Conservation (phyloP, 2,888 invertebrate genomes). For the Zhuqinia jingwanae region DNA sequence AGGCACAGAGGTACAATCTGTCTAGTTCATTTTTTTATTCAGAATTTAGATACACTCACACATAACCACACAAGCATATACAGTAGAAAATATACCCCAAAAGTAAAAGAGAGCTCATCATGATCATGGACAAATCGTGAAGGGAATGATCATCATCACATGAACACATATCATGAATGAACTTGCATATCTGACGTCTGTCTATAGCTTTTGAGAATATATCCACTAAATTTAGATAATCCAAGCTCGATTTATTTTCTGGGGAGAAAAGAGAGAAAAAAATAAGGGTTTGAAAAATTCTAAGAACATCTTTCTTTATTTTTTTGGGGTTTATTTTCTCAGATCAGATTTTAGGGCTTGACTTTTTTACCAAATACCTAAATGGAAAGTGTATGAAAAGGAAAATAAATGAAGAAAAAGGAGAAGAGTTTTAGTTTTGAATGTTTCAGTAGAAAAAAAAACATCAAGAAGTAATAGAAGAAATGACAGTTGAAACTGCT, state of each 20-base stretch:
- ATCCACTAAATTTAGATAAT: slow-evolving; percentile 59
- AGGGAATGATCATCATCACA: slow-evolving; percentile 8
- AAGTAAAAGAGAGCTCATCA: slow-evolving; percentile 43
- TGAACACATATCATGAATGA: slow-evolving; percentile 16
- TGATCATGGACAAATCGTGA: neutral
- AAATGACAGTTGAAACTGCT: neutral
- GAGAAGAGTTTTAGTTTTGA: neutral
- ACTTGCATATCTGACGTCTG: slow-evolving; percentile 39
- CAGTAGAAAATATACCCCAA: neutral
- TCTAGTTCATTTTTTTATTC: slow-evolving; percentile 50
- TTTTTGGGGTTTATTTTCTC: neutral
- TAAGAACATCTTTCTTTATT: neutral
- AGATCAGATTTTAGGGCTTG: neutral
- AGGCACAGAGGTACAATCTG: slow-evolving; percentile 42
- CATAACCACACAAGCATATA: neutral
- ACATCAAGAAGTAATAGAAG: slow-evolving; percentile 17
- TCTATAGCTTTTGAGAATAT: slow-evolving; percentile 27
- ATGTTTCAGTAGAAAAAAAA: slow-evolving; percentile 10
- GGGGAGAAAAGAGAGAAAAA: neutral
- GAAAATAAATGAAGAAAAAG: neutral
- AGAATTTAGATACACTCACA: too few relatives aligned
- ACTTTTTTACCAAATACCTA: neutral
- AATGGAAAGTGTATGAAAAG: slow-evolving; percentile 3
- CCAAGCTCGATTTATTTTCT: slow-evolving; percentile 61
- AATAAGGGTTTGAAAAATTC: neutral